Conservation (phyloP, 2,888 invertebrate species). For the Margaritifera margaritifera region DNA sequence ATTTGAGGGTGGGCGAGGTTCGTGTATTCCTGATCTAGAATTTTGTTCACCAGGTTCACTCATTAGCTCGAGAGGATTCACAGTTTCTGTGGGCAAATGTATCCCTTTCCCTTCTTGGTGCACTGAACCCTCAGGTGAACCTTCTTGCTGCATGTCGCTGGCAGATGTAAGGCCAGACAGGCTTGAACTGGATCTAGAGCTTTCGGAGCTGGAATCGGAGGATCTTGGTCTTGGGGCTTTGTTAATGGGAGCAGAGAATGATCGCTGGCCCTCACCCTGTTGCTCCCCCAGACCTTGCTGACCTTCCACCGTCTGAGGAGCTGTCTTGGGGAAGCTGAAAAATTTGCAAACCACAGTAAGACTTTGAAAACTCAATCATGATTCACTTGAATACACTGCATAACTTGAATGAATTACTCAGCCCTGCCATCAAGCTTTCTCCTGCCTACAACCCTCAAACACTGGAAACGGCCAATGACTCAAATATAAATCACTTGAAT, state of each 20-base stretch:
- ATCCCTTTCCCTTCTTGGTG: slow-evolving; percentile 30
- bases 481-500: too few species aligned
- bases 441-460: too few species aligned
- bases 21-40: slow-evolving; percentile 10
- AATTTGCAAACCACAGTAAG: background rate
- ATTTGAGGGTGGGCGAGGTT: slow-evolving; percentile 43
- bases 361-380: too few species aligned
- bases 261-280: slow-evolving; percentile 33
- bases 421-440: too few species aligned
- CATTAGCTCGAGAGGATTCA: slow-evolving; percentile 61
- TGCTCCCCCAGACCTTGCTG: slow-evolving; percentile 47
- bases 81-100: slow-evolving; percentile 54
- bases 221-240: slow-evolving; percentile 42
- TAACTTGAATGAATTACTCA: too few species aligned
- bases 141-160: slow-evolving; percentile 44
- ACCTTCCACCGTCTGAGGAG: slow-evolving; percentile 56
- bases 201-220: slow-evolving; percentile 59
- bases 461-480: too few species aligned
- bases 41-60: slow-evolving; percentile 39
- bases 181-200: slow-evolving; percentile 48
- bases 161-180: slow-evolving; percentile 64
- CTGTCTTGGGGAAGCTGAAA: slow-evolving; percentile 61
- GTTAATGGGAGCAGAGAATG: slow-evolving; percentile 59
- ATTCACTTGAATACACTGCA: too few species aligned
- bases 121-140: slow-evolving; percentile 19